Base-by-base conservation (phyloP, 2,888 invertebrate species). In the Periphyllus acericola region DNA sequence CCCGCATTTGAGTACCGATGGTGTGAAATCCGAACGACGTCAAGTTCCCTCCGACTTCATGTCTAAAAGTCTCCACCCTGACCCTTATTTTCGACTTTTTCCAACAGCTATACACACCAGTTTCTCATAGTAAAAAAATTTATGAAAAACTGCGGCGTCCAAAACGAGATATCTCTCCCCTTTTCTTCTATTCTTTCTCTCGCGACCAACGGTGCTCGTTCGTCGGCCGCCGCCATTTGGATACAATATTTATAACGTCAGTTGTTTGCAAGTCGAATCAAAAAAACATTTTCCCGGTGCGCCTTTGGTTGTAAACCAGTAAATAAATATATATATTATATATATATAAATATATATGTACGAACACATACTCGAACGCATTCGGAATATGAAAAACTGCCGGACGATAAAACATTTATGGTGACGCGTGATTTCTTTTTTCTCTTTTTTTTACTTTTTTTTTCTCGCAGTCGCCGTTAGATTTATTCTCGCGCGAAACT, bases 171-270 rank as follows among this genome's bases (percentile, higher is more conserved):
- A 71, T 52, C 46, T 46, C 46, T 46, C 14, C 2, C 14, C 6
- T 36, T 36, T 6, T 36, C 6, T 6, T 36, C 6, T 36, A 6
- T 40, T 8, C 40, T 40, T 40, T 9, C 1, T 9, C 40, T 9
- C 40, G 40, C 71, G 82, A 11, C 14, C 19, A 3, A 14, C 29
- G 36, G 21, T 17, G 11, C 9, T 14, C 40, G 72, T 29, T 55
- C 71, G 32, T 68, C 68, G 60, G 55, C 29, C 34, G 5, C 29
- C 40, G 29, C 21, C 40, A 40, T 66, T 32, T 3, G 40, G 32
- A 66, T 84, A 78, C 84, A 85, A 85, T 78, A 85, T 85, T 85
- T 85, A 85, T 68, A 85, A 78, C 84, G 76, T 85, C 84, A 52
- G 76, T 78, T 46, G 84, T 85, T 85, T 25, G n/a, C 5, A 74